Base-by-base conservation (phyloP, 2,113 vertebrate species). In the Alethe castanea region DNA sequence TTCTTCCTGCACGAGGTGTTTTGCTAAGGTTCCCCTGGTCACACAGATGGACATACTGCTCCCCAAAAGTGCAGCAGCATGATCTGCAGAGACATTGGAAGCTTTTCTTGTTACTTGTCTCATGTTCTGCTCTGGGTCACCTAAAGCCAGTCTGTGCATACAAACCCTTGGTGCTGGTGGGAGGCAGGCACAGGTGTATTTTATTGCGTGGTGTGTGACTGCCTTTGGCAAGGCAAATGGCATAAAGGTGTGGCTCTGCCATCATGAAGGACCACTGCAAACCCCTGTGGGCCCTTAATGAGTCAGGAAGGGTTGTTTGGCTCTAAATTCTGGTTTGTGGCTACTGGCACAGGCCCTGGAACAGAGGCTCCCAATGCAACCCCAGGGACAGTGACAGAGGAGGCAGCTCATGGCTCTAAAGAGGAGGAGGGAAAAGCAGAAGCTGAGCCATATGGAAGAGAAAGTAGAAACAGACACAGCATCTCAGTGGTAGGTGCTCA, bases 401-500 rank as follows among this genome's bases (percentile, higher is more conserved):
- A 90, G 73, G 19, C 35, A 65, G 57, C 71, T 93, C 70, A 40
- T 0, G 4, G 35, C 90, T 88, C 8, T 2, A 1, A 48, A 45
- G 50, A 86, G 52, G 67, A 88, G 54, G 76, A 91, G 38, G 47
- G n/a, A 70, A 79, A 73, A 88, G 52, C 56, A 95, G 47, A 67
- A 81, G 23, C 61, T 81, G 73, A 70, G 80, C 57, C 92, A 89
- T 92, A 87, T 88, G 89, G 80, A 82, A 47, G n/a, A 57, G 72
- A 80, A 88, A 86, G 88, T 48, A 53, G 62, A 77, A 86, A 47
- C 71, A 95, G 81, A 80, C 62, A 73, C 20, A 61, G 67, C 23
- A 44, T 71, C 86, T 83, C 71, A 20, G 56, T 62, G 64, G 86
- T 95, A 71, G 76, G 86, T 92, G 65, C 79, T 93, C 80, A 77